These are phyloP conservation scores for Puntigrus tetrazona DNA, from an alignment of 2,113 vertebrate species.

Conservation along the genomic window DNA sequence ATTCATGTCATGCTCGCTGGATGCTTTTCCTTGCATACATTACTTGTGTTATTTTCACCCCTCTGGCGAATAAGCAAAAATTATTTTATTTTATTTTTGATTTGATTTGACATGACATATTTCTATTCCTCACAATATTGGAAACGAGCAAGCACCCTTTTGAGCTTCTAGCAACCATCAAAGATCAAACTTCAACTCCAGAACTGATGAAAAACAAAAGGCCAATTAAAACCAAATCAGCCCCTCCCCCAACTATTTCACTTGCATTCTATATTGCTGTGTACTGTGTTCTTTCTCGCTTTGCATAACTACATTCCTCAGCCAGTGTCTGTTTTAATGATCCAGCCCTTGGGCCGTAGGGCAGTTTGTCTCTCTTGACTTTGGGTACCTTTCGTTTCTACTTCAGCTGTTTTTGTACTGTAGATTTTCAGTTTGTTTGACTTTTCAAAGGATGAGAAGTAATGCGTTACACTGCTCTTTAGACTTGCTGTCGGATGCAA, in stretches of 20 bases:
- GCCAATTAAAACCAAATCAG: conserved; percentile 73
- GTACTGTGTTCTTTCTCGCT: conserved; percentile 54
- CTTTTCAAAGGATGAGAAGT: conserved; percentile 24
- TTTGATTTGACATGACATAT: neutral
- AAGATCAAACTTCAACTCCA: conserved; percentile 75
- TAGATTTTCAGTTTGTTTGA: conserved; percentile 59
- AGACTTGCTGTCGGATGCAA: conserved; percentile 51
- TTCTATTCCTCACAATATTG: neutral
- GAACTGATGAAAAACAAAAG: conserved; percentile 77
- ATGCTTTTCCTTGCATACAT: too few relatives aligned
- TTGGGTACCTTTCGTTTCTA: conserved; percentile 46
- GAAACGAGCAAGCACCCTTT: conserved; percentile 39
- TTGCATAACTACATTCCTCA: conserved; percentile 65
- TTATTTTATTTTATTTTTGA: too few relatives aligned
- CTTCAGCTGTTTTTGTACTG: conserved; percentile 22
- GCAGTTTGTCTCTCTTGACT: conserved; percentile 40
- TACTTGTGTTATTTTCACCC: too few relatives aligned
- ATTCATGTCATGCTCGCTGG: too few relatives aligned
- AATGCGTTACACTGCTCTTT: conserved; percentile 35
- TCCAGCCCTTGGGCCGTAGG: conserved; percentile 24
- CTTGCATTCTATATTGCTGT: conserved; percentile 58
- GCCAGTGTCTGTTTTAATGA: conserved; percentile 68
- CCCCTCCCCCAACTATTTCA: conserved; percentile 45
- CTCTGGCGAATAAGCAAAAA: too few relatives aligned
- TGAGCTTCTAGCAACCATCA: conserved; percentile 63